Conservation (phyloP, 2,888 invertebrate species). For the Pilophorus perplexus region DNA sequence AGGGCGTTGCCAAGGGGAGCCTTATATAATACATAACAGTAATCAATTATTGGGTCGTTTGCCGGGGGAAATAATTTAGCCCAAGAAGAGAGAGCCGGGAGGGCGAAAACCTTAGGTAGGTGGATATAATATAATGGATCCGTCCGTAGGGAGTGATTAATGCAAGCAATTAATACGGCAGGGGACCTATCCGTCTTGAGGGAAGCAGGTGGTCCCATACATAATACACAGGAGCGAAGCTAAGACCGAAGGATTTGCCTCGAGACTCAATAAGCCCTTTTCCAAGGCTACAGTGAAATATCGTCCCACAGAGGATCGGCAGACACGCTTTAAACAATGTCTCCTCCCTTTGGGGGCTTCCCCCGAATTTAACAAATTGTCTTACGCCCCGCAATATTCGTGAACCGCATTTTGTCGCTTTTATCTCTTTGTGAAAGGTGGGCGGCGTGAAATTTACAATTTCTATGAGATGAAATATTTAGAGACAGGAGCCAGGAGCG, state of each 20-base stretch:
- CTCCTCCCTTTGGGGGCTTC: background rate
- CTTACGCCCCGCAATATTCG: too few relatives aligned
- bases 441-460: too few relatives aligned
- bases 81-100: background rate
- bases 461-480: too few relatives aligned
- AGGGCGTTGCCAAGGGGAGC: background rate
- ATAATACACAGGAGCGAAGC: constrained; percentile 36
- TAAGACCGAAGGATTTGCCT: constrained; percentile 40
- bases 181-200: constrained; percentile 36
- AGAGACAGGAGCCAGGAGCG: too few relatives aligned
- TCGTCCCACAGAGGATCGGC: constrained; percentile 13
- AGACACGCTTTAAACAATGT: background rate
- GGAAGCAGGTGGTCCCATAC: constrained; percentile 41
- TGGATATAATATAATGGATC: constrained; percentile 38
- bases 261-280: constrained; percentile 38
- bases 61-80: constrained; percentile 23
- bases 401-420: too few relatives aligned
- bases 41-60: constrained; percentile 41
- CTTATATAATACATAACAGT: constrained; percentile 38
- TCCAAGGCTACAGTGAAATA: constrained; percentile 13
- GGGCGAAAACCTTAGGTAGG: constrained; percentile 19
- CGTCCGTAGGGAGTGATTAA: constrained; percentile 38
- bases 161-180: constrained; percentile 37
- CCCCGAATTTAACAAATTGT: constrained; percentile 24
- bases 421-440: too few relatives aligned